Percentiles rank a stretch among this genome's conserved stretches.
Evolutionary conservation across 2,113 vertebrate genomes (phyloP).

Genomic region (Cyanocitta stelleri): DNA sequence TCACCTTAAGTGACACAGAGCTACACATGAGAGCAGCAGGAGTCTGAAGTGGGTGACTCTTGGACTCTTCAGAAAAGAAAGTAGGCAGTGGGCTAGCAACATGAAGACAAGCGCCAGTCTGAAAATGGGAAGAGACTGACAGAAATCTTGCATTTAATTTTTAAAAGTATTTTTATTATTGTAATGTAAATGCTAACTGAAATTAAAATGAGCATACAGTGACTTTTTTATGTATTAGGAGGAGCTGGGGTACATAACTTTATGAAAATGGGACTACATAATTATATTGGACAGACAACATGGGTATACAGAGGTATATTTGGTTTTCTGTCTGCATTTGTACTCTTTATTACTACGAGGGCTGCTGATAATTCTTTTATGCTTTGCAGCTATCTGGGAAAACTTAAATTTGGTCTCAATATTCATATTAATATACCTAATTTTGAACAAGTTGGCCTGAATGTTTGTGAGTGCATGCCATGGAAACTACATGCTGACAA

Average conservation of each 20-base stretch:
- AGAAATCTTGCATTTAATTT: neutral
- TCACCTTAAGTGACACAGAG: neutral
- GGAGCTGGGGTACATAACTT: neutral
- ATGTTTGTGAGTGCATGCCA: neutral
- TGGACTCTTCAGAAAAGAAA: neutral
- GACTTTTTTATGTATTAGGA: neutral
- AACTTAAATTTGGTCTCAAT: neutral
- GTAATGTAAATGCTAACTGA: neutral
- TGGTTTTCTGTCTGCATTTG: neutral
- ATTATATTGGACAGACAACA: neutral
- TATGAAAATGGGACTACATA: neutral
- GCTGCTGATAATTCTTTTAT: neutral
- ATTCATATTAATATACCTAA: neutral
- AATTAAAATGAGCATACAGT: neutral
- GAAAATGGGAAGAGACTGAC: neutral
- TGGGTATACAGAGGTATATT: neutral
- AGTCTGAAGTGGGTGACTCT: neutral
- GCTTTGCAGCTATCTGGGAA: neutral
- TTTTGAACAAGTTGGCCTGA: neutral
- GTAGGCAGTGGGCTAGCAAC: neutral
- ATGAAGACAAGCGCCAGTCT: neutral
- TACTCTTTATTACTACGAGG: neutral
- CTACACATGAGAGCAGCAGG: neutral
- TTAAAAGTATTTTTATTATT: neutral
- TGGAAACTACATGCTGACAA: neutral